Base-by-base conservation (phyloP, 1,140 invertebrate genomes). In the Trialeurodes vaporariorum region DNA sequence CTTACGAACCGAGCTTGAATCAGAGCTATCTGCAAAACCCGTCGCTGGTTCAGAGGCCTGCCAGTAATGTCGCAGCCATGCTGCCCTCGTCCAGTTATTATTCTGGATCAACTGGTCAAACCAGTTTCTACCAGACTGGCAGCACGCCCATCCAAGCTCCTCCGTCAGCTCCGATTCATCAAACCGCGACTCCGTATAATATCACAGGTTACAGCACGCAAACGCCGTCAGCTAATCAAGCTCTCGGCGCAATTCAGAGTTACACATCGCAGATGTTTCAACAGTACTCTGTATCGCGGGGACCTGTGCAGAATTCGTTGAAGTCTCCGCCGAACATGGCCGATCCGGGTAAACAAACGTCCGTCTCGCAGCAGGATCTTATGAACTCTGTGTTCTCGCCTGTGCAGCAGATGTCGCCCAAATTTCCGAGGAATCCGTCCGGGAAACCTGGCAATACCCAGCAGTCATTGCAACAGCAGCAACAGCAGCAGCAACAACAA, bases 11-110 rank as follows among this genome's bases (percentile, higher is more conserved):
- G 12, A 58, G 23, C 61, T 61, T 67, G 26, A 61, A 27, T 25
- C 65, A 25, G 59, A 67, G 75, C 73, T 85, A 84, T 72, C 79
- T 85, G 74, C 76, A 83, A 40, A 82, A 83, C 70, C 85, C 85
- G 1, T 85, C 84, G 70, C 76, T 86, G 65, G 80, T 87, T 22
- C 85, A 85, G 68, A 79, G 83, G 71, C 79, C 77, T 49, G 80
- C 80, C 66, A 80, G 79, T 22, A 79, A 79, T 27, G 80, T 84
- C 27, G 83, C 82, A 74, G 77, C 80, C 27, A 77, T 78, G 25
- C 82, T 81, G 49, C 81, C 81, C 21, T 81, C 82, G 62, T 83
- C 81, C 67, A 83, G 83, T 59, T 84, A 81, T 66, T 84, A 82
- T 65, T 83, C 83, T 49, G 79, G 80, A 64, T 79, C 80, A 65